These are phyloP conservation scores for Caranx melampygus DNA, from an alignment of 2,113 vertebrate species.

Conservation along the genomic window DNA sequence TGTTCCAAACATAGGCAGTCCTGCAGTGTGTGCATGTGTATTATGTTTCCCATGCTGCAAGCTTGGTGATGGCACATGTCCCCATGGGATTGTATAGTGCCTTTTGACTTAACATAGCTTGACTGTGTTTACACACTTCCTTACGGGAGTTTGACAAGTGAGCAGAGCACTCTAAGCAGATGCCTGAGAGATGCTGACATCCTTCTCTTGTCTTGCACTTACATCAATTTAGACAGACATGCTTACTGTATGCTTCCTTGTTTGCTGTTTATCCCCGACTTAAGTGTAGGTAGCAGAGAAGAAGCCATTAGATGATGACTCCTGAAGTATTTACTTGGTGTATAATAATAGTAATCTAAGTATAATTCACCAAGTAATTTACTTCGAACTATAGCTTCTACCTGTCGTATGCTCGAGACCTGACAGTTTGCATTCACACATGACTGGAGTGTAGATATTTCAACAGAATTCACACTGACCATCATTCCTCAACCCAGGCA, in stretches of 20 bases:
- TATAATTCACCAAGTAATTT: slow-evolving; percentile 18
- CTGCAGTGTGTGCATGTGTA: slow-evolving; percentile 38
- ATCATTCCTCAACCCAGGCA: slow-evolving; percentile 60
- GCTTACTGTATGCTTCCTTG: slow-evolving; percentile 24
- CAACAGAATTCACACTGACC: slow-evolving; percentile 40
- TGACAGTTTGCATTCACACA: not conserved
- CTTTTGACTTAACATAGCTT: slow-evolving; percentile 70
- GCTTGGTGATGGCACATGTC: slow-evolving; percentile 55
- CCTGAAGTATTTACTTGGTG: slow-evolving; percentile 22
- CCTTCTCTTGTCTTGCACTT: slow-evolving; percentile 51
- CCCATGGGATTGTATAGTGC: slow-evolving; percentile 60
- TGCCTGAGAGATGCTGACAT: slow-evolving; percentile 64
- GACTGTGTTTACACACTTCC: slow-evolving; percentile 70
- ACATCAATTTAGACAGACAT: slow-evolving; percentile 60
- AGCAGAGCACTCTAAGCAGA: slow-evolving; percentile 54
- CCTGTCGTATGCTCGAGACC: slow-evolving; percentile 2
- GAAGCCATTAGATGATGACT: slow-evolving; percentile 10
- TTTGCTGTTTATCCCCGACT: slow-evolving; percentile 26
- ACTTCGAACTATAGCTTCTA: not conserved
- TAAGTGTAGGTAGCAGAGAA: slow-evolving; percentile 1
- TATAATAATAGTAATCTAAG: too few relatives aligned
- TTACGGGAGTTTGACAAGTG: slow-evolving; percentile 67
- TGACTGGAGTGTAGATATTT: not conserved
- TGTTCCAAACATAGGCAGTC: slow-evolving; percentile 50
- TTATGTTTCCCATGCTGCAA: slow-evolving; percentile 41